Evolutionary conservation across 2,888 invertebrate species (phyloP).

Genomic region (Latrodectus elegans): DNA sequence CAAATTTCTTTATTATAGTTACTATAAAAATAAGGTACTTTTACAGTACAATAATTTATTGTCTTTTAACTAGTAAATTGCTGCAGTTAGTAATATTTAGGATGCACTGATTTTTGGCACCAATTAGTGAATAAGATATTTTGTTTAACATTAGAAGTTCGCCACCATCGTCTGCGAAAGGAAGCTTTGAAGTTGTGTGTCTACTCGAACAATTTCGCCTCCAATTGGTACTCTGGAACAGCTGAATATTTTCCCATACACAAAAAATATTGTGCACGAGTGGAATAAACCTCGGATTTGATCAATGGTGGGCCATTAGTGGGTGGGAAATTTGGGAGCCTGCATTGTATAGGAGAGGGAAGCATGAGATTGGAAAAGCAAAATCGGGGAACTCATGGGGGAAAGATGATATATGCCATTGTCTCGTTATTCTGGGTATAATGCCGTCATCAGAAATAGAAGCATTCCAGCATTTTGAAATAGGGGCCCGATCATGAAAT

Average conservation of each 20-base stretch:
- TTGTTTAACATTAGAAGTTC: too few relatives aligned
- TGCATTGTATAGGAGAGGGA: background rate
- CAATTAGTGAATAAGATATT: too few relatives aligned
- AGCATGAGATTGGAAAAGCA: constrained; percentile 55
- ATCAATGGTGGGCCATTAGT: constrained; percentile 64
- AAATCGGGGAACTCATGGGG: constrained; percentile 43
- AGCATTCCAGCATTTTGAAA: constrained; percentile 38
- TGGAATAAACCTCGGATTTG: constrained; percentile 61
- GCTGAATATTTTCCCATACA: constrained; percentile 59
- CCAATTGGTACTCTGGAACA: constrained; percentile 45
- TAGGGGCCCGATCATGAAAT: constrained; percentile 28
- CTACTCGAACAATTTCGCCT: constrained; percentile 27
- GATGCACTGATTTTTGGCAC: too few relatives aligned
- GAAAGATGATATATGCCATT: constrained; percentile 65
- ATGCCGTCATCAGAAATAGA: constrained; percentile 51
- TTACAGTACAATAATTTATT: too few relatives aligned
- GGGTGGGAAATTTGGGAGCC: constrained; percentile 43
- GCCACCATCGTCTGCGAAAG: too few relatives aligned
- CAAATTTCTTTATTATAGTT: too few relatives aligned
- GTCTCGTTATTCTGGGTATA: constrained; percentile 39
- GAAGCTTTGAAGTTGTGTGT: background rate
- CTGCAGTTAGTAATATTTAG: too few relatives aligned
- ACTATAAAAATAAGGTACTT: too few relatives aligned
- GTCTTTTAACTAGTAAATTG: too few relatives aligned
- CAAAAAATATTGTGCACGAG: constrained; percentile 60